Conservation (phyloP, 2,113 vertebrate species). For the Pomatostomus ruficeps region DNA sequence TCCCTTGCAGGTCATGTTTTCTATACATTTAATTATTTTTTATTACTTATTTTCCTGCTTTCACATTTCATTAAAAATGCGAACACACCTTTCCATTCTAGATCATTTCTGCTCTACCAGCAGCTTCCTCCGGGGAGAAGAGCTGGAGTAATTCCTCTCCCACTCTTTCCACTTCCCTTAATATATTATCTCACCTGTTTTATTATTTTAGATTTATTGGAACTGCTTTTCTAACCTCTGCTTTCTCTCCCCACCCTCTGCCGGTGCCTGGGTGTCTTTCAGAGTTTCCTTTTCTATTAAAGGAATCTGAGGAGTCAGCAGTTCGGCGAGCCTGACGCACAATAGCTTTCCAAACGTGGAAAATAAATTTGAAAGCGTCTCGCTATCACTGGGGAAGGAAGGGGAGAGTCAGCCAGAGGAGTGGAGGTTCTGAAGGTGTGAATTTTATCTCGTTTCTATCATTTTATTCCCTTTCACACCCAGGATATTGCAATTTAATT, state of each 20-base stretch:
- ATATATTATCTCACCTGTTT: not conserved
- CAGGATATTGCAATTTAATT: not conserved
- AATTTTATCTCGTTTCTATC: not conserved
- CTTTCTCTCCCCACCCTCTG: not conserved
- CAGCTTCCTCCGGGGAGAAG: not conserved
- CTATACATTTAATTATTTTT: not conserved
- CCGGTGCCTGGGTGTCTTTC: not conserved
- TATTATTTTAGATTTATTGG: conserved; percentile 2
- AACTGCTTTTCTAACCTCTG: not conserved
- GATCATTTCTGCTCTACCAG: not conserved
- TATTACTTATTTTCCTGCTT: not conserved
- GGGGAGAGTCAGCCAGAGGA: not conserved
- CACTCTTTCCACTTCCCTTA: not conserved
- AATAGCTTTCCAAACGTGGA: not conserved
- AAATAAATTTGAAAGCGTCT: conserved; percentile 10
- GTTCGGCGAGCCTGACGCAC: not conserved
- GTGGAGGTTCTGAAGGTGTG: not conserved
- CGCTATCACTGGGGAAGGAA: not conserved
- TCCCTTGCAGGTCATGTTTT: not conserved
- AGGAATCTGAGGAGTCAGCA: not conserved
- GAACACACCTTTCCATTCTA: not conserved
- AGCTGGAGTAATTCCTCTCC: not conserved
- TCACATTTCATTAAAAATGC: not conserved
- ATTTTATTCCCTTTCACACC: conserved; percentile 3
- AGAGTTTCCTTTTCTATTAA: conserved; percentile 26